A percentile compares a stretch with the other conserved stretches of the same genome.
Evolutionary conservation across 2,113 vertebrate species (phyloP).

Genomic region (Dipodomys merriami): DNA sequence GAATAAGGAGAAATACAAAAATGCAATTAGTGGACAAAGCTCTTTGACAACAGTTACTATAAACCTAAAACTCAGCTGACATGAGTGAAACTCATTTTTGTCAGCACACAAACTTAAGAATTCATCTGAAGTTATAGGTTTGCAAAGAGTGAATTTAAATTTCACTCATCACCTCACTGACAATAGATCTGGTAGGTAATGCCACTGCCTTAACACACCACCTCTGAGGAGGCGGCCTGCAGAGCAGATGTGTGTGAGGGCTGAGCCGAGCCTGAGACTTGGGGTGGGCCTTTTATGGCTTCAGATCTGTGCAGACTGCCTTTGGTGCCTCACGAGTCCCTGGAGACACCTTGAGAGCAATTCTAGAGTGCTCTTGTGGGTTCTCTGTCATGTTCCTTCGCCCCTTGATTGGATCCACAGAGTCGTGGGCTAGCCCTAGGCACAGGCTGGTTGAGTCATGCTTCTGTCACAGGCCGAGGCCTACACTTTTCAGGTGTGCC

Average conservation of each 20-base stretch:
- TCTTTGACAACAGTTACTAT: background rate
- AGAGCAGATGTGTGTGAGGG: background rate
- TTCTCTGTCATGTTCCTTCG: background rate
- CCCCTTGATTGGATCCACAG: background rate
- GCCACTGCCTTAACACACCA: background rate
- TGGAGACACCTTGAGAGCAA: background rate
- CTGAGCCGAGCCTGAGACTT: background rate
- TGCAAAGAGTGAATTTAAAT: background rate
- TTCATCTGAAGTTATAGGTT: conserved; percentile 25
- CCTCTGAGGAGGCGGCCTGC: background rate
- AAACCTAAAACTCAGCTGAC: background rate
- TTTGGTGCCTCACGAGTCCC: background rate
- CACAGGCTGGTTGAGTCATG: background rate
- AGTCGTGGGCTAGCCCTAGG: background rate
- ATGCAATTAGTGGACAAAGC: background rate
- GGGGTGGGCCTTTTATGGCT: background rate
- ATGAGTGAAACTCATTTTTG: background rate
- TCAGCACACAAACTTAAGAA: background rate
- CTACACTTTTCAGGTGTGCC: background rate
- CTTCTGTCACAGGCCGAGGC: background rate
- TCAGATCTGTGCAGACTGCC: no score
- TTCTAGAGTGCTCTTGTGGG: background rate
- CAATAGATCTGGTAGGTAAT: background rate
- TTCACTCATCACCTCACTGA: background rate
- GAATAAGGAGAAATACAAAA: background rate